Evolutionary conservation across 1,140 invertebrate genomes (phyloP).

Genomic region (Halictus rubicundus): DNA sequence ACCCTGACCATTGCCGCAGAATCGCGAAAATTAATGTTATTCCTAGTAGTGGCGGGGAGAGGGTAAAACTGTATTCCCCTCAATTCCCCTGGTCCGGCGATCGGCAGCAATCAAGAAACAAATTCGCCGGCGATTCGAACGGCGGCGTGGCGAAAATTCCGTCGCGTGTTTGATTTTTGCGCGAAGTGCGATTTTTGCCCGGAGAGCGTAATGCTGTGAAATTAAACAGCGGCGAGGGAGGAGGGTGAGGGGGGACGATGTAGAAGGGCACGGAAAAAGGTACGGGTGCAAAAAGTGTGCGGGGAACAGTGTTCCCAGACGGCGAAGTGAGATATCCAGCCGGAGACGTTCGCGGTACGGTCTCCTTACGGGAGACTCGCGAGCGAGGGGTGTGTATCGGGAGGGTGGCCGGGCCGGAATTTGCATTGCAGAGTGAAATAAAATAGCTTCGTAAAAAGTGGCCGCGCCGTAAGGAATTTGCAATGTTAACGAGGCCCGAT

Average conservation of each 20-base stretch:
- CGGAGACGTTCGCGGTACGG: background rate
- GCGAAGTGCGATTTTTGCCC: too few relatives aligned
- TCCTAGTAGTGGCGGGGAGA: too few relatives aligned
- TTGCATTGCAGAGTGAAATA: conserved; percentile 69
- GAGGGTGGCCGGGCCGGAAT: conserved; percentile 35
- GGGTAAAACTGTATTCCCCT: too few relatives aligned
- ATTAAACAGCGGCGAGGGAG: background rate
- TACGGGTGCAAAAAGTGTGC: background rate
- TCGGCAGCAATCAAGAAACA: conserved; percentile 7
- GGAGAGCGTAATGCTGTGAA: conserved; percentile 1
- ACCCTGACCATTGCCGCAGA: too few relatives aligned
- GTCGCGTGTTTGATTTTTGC: conserved; percentile 9
- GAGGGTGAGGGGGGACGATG: too few relatives aligned
- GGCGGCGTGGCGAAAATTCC: background rate
- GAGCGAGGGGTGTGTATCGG: background rate
- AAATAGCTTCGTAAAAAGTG: conserved; percentile 56
- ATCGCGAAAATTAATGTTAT: too few relatives aligned
- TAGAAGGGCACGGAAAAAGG: background rate
- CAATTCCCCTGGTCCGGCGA: too few relatives aligned
- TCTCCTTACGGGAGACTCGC: conserved; percentile 24
- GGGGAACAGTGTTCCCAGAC: background rate
- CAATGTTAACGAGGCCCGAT: conserved; percentile 69
- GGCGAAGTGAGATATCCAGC: background rate
- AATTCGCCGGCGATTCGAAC: conserved; percentile 8
- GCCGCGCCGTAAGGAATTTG: conserved; percentile 51